Percentiles rank a stretch among this genome's conserved stretches.
These are phyloP conservation scores for Lophius piscatorius DNA, from an alignment of 2,113 vertebrate species.

Conservation along the genomic window DNA sequence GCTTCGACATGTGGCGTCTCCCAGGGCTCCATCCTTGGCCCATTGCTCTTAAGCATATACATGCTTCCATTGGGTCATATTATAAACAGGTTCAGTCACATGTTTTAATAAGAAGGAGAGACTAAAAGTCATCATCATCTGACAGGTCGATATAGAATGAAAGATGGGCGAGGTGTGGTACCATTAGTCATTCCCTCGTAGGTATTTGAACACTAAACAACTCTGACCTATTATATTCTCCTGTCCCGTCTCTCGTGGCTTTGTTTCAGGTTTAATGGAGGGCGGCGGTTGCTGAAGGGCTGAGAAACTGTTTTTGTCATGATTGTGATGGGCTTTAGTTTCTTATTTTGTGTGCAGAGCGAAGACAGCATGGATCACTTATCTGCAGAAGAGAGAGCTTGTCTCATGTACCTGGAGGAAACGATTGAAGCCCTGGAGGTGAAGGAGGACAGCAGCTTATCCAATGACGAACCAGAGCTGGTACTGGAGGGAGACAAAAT, in stretches of 20 bases:
- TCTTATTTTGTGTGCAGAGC: slow-evolving; percentile 79
- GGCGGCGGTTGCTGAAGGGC: neutral
- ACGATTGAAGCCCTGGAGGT: slow-evolving; percentile 90
- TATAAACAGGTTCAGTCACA: no score
- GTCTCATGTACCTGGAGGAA: slow-evolving; percentile 91
- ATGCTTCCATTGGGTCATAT: no score
- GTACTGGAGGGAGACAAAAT: slow-evolving; percentile 1
- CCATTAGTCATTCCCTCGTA: slow-evolving; percentile 29
- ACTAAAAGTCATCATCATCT: no score
- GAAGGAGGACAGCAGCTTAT: slow-evolving; percentile 88
- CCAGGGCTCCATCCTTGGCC: no score
- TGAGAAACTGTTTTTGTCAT: neutral
- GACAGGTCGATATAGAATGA: slow-evolving; percentile 14
- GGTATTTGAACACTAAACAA: slow-evolving; percentile 39
- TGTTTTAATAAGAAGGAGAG: no score
- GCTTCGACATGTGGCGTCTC: no score
- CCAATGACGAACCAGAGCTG: slow-evolving; percentile 78
- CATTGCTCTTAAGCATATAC: no score
- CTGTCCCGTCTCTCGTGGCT: neutral
- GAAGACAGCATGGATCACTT: slow-evolving; percentile 88
- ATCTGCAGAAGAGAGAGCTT: slow-evolving; percentile 89
- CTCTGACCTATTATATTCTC: slow-evolving; percentile 6
- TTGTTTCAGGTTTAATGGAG: slow-evolving; percentile 6
- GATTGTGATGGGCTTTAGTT: neutral
- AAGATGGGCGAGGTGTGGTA: neutral